Evolutionary conservation across 2,113 vertebrate species (phyloP), one percentile per base, ranked within the genome.

Genomic region (Python bivittatus): DNA sequence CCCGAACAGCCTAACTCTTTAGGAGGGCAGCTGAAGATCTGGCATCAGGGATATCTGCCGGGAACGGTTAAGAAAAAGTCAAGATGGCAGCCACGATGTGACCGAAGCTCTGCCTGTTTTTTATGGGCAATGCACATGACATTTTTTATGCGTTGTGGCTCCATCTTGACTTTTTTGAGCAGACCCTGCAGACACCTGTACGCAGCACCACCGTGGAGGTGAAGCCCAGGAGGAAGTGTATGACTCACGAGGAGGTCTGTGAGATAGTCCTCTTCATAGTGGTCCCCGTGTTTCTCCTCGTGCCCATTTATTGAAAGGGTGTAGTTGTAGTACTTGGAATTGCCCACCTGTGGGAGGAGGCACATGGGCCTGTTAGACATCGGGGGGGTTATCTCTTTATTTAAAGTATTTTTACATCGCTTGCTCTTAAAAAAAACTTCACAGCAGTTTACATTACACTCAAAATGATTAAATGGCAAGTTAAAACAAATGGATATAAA

Each of bases 241-340:
- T 15, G 1, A 92, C 97, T 97, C 92, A 98, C 98, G 97, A 98
- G 95, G 2, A 98, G 96, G 52, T 98, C 98, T 0, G 98, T 98
- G 95, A 98, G 97, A 88, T 98, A 98, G 92, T 98, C 98, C 90
- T 97, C 95, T 89, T 96, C 97, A 95, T 98, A 98, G 90, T 97
- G 96, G 0, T 97, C 96, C 33, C 98, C 98, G 0, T 98, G 98
- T 83, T 93, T 95, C 95, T 98, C 95, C 33, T 97, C 92, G 72
- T 95, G 97, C 1, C 98, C 98, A 6, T 98, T 98, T 88, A 97
- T 97, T 0, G 98, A 98, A 94, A 98, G 97, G 0, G 98, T 98
- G 96, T 98, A 98, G 96, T 98, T 98, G 93, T 98, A 98, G 91
- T 98, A 98, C 90, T 98, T 98, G 4, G 98, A 98, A 96, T 98